Evolutionary conservation across 2,113 vertebrate species (phyloP).

Genomic region (Atractosteus spatula): DNA sequence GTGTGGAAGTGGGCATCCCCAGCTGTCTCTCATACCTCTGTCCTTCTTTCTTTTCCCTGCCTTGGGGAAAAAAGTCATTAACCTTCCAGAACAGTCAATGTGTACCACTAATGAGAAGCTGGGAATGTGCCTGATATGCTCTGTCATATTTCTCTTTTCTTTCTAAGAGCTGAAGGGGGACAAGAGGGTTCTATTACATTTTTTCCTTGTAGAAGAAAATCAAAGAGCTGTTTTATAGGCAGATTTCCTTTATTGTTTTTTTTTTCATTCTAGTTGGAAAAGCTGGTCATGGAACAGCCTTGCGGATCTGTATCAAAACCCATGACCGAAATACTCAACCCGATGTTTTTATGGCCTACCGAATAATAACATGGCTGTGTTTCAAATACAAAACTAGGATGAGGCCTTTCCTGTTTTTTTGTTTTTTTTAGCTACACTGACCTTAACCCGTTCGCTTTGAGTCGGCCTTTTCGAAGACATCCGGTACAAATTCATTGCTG

Average conservation of each 20-base stretch:
- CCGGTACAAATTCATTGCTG: slow-evolving; percentile 22
- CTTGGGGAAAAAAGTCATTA: slow-evolving; percentile 46
- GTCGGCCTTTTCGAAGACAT: too few relatives aligned
- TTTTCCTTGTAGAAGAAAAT: too few relatives aligned
- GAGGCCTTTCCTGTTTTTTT: neutral
- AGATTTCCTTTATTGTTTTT: too few relatives aligned
- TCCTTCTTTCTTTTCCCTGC: slow-evolving; percentile 32
- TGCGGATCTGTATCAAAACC: too few relatives aligned
- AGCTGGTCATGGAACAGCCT: too few relatives aligned
- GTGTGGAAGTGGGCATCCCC: slow-evolving; percentile 15
- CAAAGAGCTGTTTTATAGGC: too few relatives aligned
- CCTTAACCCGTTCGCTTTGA: too few relatives aligned
- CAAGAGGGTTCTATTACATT: too few relatives aligned
- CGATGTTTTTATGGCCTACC: too few relatives aligned
- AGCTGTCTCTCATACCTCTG: slow-evolving; percentile 27
- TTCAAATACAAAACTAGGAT: neutral
- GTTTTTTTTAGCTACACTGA: neutral
- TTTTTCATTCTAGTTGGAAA: too few relatives aligned
- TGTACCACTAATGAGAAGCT: slow-evolving; percentile 41
- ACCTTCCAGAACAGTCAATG: slow-evolving; percentile 38
- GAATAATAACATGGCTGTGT: neutral
- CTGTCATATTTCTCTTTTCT: slow-evolving; percentile 43
- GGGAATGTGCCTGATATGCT: slow-evolving; percentile 30
- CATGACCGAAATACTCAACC: too few relatives aligned
- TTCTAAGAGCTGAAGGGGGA: slow-evolving; percentile 8